These are phyloP conservation scores for Trichacis sp. DNA, from an alignment of 2,888 invertebrate species.

Conservation along the genomic window DNA sequence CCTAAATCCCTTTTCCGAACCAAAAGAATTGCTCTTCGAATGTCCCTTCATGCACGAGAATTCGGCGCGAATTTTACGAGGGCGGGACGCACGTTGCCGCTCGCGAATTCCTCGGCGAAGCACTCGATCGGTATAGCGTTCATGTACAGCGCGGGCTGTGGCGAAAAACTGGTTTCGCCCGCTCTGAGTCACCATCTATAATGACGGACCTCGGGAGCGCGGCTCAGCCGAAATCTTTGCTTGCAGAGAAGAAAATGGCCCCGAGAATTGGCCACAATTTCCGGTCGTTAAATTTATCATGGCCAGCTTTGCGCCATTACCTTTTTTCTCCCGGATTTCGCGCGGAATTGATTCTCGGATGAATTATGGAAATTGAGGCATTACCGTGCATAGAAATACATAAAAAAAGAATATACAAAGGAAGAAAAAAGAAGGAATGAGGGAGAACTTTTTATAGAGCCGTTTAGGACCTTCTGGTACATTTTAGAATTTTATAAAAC, in stretches of 20 bases:
- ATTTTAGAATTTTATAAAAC: too few relatives aligned
- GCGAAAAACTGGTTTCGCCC: slow-evolving; percentile 63
- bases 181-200: slow-evolving; percentile 65
- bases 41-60: too few relatives aligned
- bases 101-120: slow-evolving; percentile 24
- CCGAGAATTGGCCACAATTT: slow-evolving; percentile 48
- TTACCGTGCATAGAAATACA: neutral
- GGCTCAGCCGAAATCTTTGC: slow-evolving; percentile 45
- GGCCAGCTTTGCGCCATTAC: slow-evolving; percentile 16
- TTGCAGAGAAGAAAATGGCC: slow-evolving; percentile 30
- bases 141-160: slow-evolving; percentile 47
- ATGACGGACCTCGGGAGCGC: slow-evolving; percentile 57
- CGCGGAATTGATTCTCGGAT: neutral
- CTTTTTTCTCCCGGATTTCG: neutral
- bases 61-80: slow-evolving; percentile 1
- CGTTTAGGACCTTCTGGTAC: too few relatives aligned
- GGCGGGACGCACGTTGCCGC: neutral
- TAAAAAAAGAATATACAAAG: too few relatives aligned
- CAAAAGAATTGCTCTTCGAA: too few relatives aligned
- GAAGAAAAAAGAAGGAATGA: too few relatives aligned
- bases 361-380: slow-evolving; percentile 5
- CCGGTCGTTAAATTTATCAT: slow-evolving; percentile 41
- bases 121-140: slow-evolving; percentile 43
- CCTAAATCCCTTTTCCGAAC: too few relatives aligned
- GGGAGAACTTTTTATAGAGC: too few relatives aligned